These are phyloP conservation scores for Pentamera pediparva DNA, from an alignment of 53 echinoderm and acorn worm species.

Conservation along the genomic window DNA sequence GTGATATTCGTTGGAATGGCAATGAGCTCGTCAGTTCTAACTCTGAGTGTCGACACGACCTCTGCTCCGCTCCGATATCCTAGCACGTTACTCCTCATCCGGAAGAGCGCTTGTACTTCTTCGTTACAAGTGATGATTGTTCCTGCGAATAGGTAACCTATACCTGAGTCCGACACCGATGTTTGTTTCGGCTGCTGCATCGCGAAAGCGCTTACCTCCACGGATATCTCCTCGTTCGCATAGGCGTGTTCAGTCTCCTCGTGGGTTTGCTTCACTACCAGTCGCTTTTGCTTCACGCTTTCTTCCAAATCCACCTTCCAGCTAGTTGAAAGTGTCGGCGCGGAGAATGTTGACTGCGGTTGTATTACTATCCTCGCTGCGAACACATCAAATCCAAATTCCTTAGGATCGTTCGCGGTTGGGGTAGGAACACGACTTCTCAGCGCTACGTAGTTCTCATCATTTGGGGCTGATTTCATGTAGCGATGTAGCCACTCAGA, in stretches of 20 bases:
- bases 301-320: slow-evolving; percentile 85
- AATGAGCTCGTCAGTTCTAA: slow-evolving; percentile 78
- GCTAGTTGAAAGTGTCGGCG: slow-evolving; percentile 80
- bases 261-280: slow-evolving; percentile 79
- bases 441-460: slow-evolving; percentile 82
- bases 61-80: slow-evolving; percentile 66
- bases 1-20: slow-evolving; percentile 85
- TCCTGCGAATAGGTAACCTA: slow-evolving; percentile 76
- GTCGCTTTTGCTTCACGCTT: slow-evolving; percentile 75
- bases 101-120: slow-evolving; percentile 82
- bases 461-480: slow-evolving; percentile 85
- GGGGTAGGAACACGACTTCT: slow-evolving; percentile 82
- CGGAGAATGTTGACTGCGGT: slow-evolving; percentile 96
- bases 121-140: slow-evolving; percentile 82
- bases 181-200: slow-evolving; percentile 78
- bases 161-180: slow-evolving; percentile 49
- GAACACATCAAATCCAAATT: slow-evolving; percentile 74
- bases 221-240: slow-evolving; percentile 65
- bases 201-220: slow-evolving; percentile 77
- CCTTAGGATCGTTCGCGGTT: slow-evolving; percentile 62
- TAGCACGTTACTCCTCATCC: slow-evolving; percentile 80
- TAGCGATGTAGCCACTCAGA: slow-evolving; percentile 93
- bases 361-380: slow-evolving; percentile 69
- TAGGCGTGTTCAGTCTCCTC: slow-evolving; percentile 43
- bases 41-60: slow-evolving; percentile 63